phyloP scores from a whole-genome alignment of 2,113 vertebrate species.

The Artemisiospiza belli region DNA sequence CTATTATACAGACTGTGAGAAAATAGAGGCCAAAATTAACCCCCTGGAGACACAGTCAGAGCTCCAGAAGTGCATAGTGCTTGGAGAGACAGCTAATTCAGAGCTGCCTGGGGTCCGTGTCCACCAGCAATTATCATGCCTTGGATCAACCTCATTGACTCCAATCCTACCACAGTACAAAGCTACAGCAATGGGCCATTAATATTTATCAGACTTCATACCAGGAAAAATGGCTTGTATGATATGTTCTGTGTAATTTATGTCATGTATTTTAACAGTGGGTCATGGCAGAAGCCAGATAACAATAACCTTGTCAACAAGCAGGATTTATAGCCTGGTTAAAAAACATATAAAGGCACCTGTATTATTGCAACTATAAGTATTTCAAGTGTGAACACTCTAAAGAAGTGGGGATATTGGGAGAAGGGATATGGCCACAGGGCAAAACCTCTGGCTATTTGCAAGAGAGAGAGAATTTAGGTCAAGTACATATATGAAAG shows the following conservation, averaged over 20 bases:
- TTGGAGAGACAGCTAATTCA: not conserved
- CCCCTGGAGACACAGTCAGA: not conserved
- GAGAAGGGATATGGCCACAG: not conserved
- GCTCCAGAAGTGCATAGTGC: not conserved
- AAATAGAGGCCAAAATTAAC: not conserved
- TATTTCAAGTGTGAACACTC: not conserved
- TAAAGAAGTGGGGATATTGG: not conserved
- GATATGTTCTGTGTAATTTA: constrained; percentile 51
- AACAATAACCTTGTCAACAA: constrained; percentile 60
- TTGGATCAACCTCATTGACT: constrained; percentile 61
- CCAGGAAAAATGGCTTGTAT: constrained; percentile 38
- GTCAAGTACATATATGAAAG: not conserved
- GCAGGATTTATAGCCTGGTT: constrained; percentile 49
- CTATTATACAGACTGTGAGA: not conserved
- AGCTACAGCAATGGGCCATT: constrained; percentile 48
- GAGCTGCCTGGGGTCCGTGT: not conserved
- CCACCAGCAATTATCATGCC: constrained; percentile 41
- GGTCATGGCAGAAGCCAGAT: constrained; percentile 50
- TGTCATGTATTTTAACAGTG: constrained; percentile 59
- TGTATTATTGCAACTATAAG: not conserved
- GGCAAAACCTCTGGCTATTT: not conserved
- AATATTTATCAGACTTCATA: constrained; percentile 68
- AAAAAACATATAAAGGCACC: constrained; percentile 15
- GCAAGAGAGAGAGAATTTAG: not conserved
- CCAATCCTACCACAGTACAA: not conserved